phyloP scores from a whole-genome alignment of 2,888 invertebrate species.

The Acronicta aceris region DNA sequence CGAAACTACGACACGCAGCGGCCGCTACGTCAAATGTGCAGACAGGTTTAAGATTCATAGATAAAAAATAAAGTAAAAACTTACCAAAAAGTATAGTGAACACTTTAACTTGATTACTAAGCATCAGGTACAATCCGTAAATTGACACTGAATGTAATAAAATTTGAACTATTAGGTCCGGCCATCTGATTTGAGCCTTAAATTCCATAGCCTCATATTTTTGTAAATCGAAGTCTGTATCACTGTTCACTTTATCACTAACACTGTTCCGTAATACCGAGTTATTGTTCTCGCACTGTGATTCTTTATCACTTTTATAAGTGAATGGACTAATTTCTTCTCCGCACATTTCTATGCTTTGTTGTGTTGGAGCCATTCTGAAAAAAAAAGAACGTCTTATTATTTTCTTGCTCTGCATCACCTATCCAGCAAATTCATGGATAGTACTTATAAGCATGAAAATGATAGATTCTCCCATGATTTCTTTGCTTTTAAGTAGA shows the following conservation, averaged over 20 bases:
- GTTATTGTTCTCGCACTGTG: conserved; percentile 72
- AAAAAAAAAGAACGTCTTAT: conserved; percentile 22
- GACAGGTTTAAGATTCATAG: no score
- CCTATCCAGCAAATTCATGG: not conserved
- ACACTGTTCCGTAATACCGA: conserved; percentile 62
- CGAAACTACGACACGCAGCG: no score
- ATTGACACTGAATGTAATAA: conserved; percentile 92
- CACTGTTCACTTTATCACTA: conserved; percentile 65
- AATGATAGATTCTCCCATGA: no score
- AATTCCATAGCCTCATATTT: conserved; percentile 87
- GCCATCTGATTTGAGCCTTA: conserved; percentile 91
- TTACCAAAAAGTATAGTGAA: conserved; percentile 93
- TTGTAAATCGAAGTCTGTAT: conserved; percentile 76
- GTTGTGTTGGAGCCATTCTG: conserved; percentile 78
- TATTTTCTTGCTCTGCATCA: not conserved
- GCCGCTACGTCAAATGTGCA: no score
- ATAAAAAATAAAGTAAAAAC: conserved; percentile 66
- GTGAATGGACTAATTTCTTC: conserved; percentile 63
- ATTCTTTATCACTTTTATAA: conserved; percentile 57
- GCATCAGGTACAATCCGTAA: conserved; percentile 92
- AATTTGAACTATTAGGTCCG: conserved; percentile 92
- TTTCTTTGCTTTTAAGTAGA: no score
- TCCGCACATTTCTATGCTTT: conserved; percentile 67
- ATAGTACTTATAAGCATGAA: no score
- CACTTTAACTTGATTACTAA: conserved; percentile 88